Conservation (phyloP, 37 sponge, comb jelly and placozoan species). For the Dysidea cf. avara region DNA sequence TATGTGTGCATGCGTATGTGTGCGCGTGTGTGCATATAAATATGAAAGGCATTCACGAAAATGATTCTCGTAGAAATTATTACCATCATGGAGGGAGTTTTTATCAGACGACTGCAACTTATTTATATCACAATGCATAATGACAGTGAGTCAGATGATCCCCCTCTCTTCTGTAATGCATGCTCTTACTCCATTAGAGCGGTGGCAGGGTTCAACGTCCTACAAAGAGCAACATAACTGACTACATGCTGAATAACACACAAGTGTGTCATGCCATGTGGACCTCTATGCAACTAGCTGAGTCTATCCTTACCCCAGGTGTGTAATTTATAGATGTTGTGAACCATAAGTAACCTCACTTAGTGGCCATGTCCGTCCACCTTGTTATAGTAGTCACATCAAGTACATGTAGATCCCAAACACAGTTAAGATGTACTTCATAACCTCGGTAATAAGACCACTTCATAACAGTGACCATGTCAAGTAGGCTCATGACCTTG, state of each 20-base stretch:
- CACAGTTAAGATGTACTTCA: too few species aligned
- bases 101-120: conserved; percentile 29
- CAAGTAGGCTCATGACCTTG: too few species aligned
- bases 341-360: background rate
- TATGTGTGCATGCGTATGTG: background rate
- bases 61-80: conserved; percentile 23
- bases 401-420: background rate
- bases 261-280: conserved; percentile 18
- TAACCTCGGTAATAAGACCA: too few species aligned
- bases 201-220: background rate
- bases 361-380: background rate
- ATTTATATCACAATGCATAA: conserved; percentile 47
- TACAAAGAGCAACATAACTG: background rate
- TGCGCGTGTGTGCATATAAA: background rate
- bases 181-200: background rate
- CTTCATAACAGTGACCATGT: too few species aligned
- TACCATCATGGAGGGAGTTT: conserved; percentile 49
- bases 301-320: conserved; percentile 49
- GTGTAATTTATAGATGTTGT: background rate
- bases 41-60: background rate
- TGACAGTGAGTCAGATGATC: too few species aligned
- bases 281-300: conserved; percentile 41
- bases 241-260: background rate
- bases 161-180: too few species aligned
- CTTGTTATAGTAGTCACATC: background rate